phyloP scores from a whole-genome alignment of 2,113 vertebrate genomes.

The Penelope pileata region DNA sequence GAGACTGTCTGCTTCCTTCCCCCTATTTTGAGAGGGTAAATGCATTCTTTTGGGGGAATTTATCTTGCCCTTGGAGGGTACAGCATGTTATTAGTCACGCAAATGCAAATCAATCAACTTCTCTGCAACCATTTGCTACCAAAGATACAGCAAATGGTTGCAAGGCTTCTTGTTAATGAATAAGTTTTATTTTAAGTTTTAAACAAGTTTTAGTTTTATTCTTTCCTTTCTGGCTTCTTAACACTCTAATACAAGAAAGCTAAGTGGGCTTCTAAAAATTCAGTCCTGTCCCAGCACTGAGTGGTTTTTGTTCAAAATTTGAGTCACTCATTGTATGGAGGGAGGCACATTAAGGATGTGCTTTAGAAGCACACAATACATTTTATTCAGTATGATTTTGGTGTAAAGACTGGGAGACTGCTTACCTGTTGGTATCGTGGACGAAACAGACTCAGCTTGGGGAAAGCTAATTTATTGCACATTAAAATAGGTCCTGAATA shows the following conservation, averaged over 20 bases:
- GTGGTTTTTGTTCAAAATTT: not conserved
- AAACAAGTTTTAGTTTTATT: not conserved
- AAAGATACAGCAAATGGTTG: not conserved
- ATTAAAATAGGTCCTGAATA: not conserved
- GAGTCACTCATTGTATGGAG: not conserved
- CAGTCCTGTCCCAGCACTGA: not conserved
- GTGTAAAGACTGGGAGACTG: not conserved
- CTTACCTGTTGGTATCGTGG: not conserved
- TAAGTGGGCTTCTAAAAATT: not conserved
- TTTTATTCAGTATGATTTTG: not conserved
- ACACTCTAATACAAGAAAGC: not conserved
- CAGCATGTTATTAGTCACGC: not conserved
- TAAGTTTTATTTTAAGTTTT: too few species aligned
- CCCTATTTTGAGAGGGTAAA: not conserved
- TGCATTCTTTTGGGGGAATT: not conserved
- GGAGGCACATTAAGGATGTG: not conserved
- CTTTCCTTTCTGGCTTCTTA: not conserved
- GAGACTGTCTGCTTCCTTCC: not conserved
- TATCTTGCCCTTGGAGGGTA: not conserved
- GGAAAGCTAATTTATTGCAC: not conserved
- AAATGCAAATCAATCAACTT: not conserved
- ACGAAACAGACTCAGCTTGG: not conserved
- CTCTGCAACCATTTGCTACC: not conserved
- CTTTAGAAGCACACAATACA: not conserved
- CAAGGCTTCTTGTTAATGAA: not conserved